Percentiles rank a stretch among this genome's conserved stretches.
Conservation (phyloP, 2,888 invertebrate genomes). For the Herminia tarsipennalis region DNA sequence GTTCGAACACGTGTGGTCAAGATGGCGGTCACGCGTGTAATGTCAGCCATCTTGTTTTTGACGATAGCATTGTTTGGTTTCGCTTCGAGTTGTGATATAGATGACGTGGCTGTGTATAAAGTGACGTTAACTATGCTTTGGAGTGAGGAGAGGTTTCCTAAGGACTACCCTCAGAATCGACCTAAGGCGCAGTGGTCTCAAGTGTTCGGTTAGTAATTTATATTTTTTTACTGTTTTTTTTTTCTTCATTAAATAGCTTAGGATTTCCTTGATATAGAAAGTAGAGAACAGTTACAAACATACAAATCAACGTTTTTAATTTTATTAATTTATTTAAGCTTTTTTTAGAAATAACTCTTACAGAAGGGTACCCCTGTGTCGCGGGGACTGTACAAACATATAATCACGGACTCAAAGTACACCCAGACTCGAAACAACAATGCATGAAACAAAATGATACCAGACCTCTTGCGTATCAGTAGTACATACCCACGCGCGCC, state of each 20-base stretch:
- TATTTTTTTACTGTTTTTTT: background rate
- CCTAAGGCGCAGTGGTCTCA: constrained; percentile 97
- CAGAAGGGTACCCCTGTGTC: no score
- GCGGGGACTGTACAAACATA: no score
- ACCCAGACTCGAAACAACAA: no score
- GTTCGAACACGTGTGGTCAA: constrained; percentile 46
- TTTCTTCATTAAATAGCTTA: background rate
- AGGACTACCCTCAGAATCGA: constrained; percentile 94
- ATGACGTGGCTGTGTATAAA: constrained; percentile 94
- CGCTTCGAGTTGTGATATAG: constrained; percentile 87
- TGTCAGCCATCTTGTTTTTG: constrained; percentile 77
- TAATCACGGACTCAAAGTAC: no score
- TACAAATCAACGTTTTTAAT: no score
- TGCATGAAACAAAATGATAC: no score
- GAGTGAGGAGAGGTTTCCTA: constrained; percentile 95
- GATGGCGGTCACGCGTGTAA: constrained; percentile 58
- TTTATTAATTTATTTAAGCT: no score
- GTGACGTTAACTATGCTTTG: constrained; percentile 94
- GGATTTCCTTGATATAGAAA: background rate
- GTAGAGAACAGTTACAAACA: no score
- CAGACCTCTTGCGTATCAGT: no score
- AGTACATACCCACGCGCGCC: no score
- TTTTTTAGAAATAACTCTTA: no score
- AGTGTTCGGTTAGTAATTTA: constrained; percentile 91
- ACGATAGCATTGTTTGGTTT: constrained; percentile 42